Conservation (phyloP, 2,888 invertebrate species). For the Scaptomyza flava region DNA sequence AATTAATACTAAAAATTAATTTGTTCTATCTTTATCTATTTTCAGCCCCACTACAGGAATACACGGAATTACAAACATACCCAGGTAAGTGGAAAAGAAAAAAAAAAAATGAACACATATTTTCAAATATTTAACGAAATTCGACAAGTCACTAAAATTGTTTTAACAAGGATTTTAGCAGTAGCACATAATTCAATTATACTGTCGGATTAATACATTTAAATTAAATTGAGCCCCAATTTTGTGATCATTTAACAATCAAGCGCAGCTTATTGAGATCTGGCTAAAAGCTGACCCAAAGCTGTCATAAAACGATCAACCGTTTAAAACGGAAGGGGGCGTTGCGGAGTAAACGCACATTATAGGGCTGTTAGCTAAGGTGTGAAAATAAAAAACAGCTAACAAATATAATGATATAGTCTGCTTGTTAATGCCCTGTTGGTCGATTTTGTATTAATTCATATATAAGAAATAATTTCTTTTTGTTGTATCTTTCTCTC, state of each 20-base stretch:
- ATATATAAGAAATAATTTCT: too few species aligned
- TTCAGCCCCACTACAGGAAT: conserved; percentile 89
- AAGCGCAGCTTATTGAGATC: conserved; percentile 54
- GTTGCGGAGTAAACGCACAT: conserved; percentile 5
- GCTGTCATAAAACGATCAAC: conserved; percentile 41
- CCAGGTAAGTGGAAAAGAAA: conserved; percentile 85
- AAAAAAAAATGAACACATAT: background rate
- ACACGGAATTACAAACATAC: conserved; percentile 88
- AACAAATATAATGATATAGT: conserved; percentile 6
- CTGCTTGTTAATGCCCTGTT: conserved; percentile 11
- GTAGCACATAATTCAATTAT: conserved; percentile 23
- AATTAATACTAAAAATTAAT: conserved; percentile 33
- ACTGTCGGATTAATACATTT: conserved; percentile 12
- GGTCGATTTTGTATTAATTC: background rate
- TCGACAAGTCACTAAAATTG: background rate
- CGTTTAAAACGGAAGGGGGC: conserved; percentile 5
- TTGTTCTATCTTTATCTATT: conserved; percentile 79
- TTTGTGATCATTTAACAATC: conserved; percentile 15
- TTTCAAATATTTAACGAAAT: too few species aligned
- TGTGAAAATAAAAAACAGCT: conserved; percentile 66
- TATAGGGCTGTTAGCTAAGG: conserved; percentile 54
- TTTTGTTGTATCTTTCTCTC: too few species aligned
- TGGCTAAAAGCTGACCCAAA: conserved; percentile 45
- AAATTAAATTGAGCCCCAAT: conserved; percentile 26
- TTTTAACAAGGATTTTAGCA: conserved; percentile 1